Evolutionary conservation across 2,113 vertebrate species (phyloP).

Genomic region (Zosterops borbonicus): DNA sequence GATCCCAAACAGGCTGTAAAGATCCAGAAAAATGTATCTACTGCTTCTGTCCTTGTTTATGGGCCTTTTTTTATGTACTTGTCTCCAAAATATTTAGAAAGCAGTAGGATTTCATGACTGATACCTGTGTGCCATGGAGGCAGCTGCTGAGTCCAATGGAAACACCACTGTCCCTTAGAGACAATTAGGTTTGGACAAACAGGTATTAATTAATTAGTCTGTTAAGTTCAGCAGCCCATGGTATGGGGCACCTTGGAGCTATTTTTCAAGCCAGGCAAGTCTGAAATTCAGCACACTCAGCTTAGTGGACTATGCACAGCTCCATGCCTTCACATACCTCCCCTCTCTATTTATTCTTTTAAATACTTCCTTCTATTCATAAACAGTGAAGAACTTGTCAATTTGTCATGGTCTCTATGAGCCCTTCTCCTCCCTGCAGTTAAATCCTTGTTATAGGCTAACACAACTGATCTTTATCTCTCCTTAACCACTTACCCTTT

Average conservation of each 20-base stretch:
- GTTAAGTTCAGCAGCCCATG: not conserved
- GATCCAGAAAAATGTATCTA: not conserved
- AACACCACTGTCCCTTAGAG: not conserved
- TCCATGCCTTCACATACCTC: not conserved
- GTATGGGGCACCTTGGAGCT: not conserved
- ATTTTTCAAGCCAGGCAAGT: not conserved
- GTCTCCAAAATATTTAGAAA: not conserved
- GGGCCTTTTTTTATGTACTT: not conserved
- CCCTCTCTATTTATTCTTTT: not conserved
- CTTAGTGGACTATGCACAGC: not conserved
- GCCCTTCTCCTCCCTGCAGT: not conserved
- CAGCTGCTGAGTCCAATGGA: not conserved
- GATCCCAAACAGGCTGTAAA: not conserved
- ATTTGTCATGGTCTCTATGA: not conserved
- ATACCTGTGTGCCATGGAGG: rapidly evolving
- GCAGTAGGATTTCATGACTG: not conserved
- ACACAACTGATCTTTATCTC: slow-evolving; percentile 39
- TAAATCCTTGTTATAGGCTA: not conserved
- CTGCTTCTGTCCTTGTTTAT: slow-evolving; percentile 1
- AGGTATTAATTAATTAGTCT: not conserved
- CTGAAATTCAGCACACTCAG: not conserved
- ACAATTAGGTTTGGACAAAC: not conserved
- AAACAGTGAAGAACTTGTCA: not conserved
- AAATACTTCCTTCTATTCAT: not conserved
- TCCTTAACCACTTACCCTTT: slow-evolving; percentile 5